These are phyloP conservation scores for Gallirallus australis DNA, from an alignment of 2,797 vertebrate species.

Conservation along the genomic window DNA sequence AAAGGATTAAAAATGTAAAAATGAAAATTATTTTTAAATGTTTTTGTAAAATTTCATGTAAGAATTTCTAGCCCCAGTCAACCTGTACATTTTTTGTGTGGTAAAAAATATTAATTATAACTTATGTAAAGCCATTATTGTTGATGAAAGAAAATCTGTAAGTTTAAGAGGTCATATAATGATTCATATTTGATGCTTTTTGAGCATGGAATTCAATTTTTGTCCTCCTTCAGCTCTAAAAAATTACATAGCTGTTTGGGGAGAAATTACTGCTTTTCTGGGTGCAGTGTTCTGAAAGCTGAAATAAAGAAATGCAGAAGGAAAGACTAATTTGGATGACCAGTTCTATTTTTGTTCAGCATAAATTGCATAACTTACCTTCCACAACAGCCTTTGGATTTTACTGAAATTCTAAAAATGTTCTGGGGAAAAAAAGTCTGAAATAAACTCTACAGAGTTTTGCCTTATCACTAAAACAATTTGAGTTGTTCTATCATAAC, in stretches of 20 bases:
- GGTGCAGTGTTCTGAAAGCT: not conserved
- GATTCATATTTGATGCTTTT: not conserved
- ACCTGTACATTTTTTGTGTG: not conserved
- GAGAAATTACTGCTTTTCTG: not conserved
- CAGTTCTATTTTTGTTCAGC: not conserved
- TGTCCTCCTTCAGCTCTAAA: not conserved
- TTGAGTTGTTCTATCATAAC: not conserved
- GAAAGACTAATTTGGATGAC: not conserved
- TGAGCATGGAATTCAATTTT: not conserved
- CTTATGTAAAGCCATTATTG: not conserved
- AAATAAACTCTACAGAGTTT: not conserved
- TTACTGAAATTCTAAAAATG: not conserved
- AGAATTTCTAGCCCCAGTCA: not conserved
- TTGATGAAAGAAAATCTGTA: not conserved
- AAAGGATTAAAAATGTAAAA: not conserved
- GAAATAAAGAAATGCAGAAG: not conserved
- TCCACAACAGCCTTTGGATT: not conserved
- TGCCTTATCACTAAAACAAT: not conserved
- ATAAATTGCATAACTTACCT: not conserved
- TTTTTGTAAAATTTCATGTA: not conserved
- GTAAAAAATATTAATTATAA: not conserved
- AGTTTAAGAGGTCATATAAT: not conserved
- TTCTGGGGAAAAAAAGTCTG: not conserved
- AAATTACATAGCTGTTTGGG: not conserved
- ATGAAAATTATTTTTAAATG: not conserved